These are phyloP conservation scores for Rousettus madagascariensis DNA, from an alignment of 2,797 vertebrate genomes.

Conservation along the genomic window DNA sequence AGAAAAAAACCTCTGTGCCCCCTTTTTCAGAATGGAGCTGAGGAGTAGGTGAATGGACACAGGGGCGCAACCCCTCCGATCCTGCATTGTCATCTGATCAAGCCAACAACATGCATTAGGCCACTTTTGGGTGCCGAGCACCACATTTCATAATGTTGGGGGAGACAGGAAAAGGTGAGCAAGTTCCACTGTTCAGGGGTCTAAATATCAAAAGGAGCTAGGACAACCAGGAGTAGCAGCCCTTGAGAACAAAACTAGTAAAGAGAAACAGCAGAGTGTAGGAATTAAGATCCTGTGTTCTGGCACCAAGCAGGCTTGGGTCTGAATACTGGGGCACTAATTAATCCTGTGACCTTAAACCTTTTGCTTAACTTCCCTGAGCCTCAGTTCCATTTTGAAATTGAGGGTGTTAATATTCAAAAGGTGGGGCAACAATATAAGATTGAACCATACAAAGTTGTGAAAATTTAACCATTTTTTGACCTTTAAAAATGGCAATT, in stretches of 20 bases:
- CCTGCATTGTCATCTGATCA: not conserved
- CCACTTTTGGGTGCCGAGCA: not conserved
- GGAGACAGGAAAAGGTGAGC: not conserved
- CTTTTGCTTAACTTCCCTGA: not conserved
- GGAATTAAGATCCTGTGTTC: not conserved
- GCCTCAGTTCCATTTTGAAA: conserved; percentile 15
- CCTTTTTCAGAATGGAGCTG: not conserved
- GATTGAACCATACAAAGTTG: not conserved
- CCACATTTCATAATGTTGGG: not conserved
- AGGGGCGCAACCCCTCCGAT: not conserved
- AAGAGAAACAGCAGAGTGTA: not conserved
- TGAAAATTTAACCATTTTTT: not conserved
- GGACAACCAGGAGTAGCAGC: not conserved
- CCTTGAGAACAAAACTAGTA: not conserved
- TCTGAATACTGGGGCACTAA: not conserved
- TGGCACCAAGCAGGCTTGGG: not conserved
- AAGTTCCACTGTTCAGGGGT: not conserved
- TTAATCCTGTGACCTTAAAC: not conserved
- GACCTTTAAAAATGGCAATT: not conserved
- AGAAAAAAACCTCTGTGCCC: not conserved
- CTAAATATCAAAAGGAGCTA: not conserved
- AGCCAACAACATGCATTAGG: not conserved
- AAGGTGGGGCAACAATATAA: not conserved
- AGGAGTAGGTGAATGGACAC: not conserved
- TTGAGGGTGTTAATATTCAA: not conserved